Base-by-base conservation (phyloP, 1,140 invertebrate species). In the Bombus sylvicola region DNA sequence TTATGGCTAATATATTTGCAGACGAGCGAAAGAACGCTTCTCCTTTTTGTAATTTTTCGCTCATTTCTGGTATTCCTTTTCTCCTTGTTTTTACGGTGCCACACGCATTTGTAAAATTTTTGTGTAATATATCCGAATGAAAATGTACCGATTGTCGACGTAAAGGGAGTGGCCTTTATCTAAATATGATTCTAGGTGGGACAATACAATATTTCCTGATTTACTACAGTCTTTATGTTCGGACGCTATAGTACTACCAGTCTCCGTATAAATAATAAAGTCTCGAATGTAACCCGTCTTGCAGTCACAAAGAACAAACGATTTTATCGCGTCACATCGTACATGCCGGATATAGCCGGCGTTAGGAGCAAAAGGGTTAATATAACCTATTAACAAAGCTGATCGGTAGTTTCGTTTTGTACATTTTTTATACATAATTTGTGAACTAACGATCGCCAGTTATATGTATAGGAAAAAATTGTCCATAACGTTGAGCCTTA, bases 131-230 rank as follows among this genome's bases (percentile, higher is more conserved):
- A 43, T 43, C 93, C 34, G 34, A 34, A 34, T 34, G 34, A 3
- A 37, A 37, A 37, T 37, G 79, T 95, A 13, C 13, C 12, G 3
- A 95, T 94, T 95, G 85, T 94, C 94, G 1, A 93, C 90, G 81
- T 91, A 93, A 13, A 95, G 57, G 0, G 90, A 87, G 84, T 95
- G 93, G 0, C 88, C 87, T 81, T 87, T 87, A 31, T 86, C 72
- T 72, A 93, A 81, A 64, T 93, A 31, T 9, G 25, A 5, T 64
- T 64, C 37, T 18, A 64, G 12, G 12, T 31, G 57, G 0, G 37
- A 18, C 37, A 64, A 43, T 39, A 62, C 74, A n/a, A 77, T 64
- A 41, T 25, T 77, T 77, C 12, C 37, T 13, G 37, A 77, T 68
- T 25, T 79, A 41, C 37, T 41, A 47, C 31, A 41, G 34, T 79